A percentile compares a stretch with the other conserved stretches of the same genome.
Evolutionary conservation across 2,888 invertebrate species (phyloP).

Genomic region (Encarsia formosa): DNA sequence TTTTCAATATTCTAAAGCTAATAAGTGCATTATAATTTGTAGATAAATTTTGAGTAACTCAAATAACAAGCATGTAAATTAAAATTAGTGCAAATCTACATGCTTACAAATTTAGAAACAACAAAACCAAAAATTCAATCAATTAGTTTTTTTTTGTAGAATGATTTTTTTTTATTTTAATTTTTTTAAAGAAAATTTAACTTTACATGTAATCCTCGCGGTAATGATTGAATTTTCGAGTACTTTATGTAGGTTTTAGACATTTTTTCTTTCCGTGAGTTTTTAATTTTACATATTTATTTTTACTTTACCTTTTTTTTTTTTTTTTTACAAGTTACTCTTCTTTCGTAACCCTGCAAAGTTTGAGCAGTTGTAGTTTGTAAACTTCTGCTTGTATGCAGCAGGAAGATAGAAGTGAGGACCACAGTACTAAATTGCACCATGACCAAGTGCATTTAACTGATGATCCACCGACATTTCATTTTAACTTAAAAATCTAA

Average conservation of each 20-base stretch:
- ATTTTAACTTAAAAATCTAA: too few relatives aligned
- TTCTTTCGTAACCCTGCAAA: neutral
- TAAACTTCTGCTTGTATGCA: constrained; percentile 24
- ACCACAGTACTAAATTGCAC: too few relatives aligned
- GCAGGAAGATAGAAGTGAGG: constrained; percentile 29
- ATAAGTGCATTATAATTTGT: too few relatives aligned
- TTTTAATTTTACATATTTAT: constrained; percentile 1
- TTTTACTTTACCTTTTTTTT: neutral
- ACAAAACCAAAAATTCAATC: too few relatives aligned
- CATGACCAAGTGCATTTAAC: too few relatives aligned
- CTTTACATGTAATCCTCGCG: neutral
- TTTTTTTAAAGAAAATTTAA: neutral
- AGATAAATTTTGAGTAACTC: too few relatives aligned
- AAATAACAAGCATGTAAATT: too few relatives aligned
- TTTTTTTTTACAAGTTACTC: neutral
- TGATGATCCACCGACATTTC: too few relatives aligned
- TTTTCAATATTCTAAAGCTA: too few relatives aligned
- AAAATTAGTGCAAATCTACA: too few relatives aligned
- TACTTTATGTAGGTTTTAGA: constrained; percentile 1
- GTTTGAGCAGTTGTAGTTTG: constrained; percentile 17
- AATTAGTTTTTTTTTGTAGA: too few relatives aligned
- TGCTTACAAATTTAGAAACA: too few relatives aligned
- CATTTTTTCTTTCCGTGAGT: constrained; percentile 11
- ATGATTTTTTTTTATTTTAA: neutral
- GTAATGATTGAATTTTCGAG: neutral